Percentiles rank a stretch among this genome's conserved stretches.
These are phyloP conservation scores for Eupeodes luniger DNA, from an alignment of 2,888 invertebrate species.

Conservation along the genomic window DNA sequence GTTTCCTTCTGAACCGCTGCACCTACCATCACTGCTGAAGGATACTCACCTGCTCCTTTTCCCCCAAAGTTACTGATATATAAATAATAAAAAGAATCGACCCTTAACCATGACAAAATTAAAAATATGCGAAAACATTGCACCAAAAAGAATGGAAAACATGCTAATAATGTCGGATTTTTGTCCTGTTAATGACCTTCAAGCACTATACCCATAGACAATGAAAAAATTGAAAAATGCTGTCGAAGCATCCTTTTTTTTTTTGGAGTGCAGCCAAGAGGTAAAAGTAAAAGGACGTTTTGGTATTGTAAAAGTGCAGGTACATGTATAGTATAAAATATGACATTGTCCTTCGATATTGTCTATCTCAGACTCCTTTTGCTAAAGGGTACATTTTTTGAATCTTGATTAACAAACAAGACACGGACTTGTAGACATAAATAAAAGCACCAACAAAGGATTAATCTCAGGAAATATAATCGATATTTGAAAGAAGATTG, in stretches of 20 bases:
- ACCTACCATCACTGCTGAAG: not conserved
- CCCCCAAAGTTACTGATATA: not conserved
- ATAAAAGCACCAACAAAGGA: not conserved
- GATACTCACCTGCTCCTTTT: not conserved
- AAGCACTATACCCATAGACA: conserved; percentile 55
- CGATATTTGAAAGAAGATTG: not conserved
- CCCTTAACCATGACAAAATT: not conserved
- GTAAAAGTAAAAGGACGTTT: not conserved
- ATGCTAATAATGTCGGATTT: conserved; percentile 61
- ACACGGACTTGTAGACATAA: not conserved
- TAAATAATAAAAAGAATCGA: conserved; percentile 9
- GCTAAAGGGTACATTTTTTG: not conserved
- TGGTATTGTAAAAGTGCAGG: conserved; percentile 46
- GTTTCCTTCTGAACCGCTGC: too few relatives aligned
- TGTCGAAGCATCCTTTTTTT: conserved; percentile 61
- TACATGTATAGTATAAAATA: conserved; percentile 42
- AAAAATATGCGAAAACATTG: conserved; percentile 12
- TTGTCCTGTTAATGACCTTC: conserved; percentile 62
- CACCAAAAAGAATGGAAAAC: not conserved
- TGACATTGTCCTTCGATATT: conserved; percentile 28
- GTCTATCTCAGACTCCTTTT: not conserved
- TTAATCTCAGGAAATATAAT: not conserved
- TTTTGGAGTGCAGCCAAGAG: conserved; percentile 43
- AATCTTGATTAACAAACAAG: conserved; percentile 26
- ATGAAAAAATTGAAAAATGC: conserved; percentile 63